Evolutionary conservation across 2,888 invertebrate genomes (phyloP), one percentile per base, ranked within the genome.

Genomic region (Halictus ligatus): DNA sequence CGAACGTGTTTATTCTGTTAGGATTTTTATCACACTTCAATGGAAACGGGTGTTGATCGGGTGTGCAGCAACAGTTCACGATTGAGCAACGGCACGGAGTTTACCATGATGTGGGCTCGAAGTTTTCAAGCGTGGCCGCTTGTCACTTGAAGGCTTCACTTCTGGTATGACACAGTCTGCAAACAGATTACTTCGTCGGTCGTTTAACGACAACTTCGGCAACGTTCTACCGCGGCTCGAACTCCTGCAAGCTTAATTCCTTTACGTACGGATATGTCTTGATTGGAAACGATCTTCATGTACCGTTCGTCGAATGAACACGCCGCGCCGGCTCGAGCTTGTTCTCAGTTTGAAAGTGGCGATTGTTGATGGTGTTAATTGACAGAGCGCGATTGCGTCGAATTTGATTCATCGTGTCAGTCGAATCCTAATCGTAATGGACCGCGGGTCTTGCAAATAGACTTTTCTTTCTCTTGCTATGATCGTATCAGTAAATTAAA

Each of bases 121-220:
- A 82, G 82, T 82, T 82, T 78, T 76, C 78, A 64, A 78, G 78
- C 60, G 69, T 74, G 54, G 60, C 40, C 75, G 48, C 74, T 82
- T 78, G 78, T 78, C 74, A 78, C 50, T 72, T 15, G 82, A 46
- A 69, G 43, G 78, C 54, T 74, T 78, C 82, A 48, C 73, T 60
- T 72, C 58, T 74, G 64, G 35, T 77, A 60, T 43, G 43, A 25
- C 35, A 48, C 64, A 69, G 75, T 60, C 75, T 54, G 46, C 69
- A 69, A 69, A 71, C 69, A 69, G 74, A 78, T 82, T 82, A 78
- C 82, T 82, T 81, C 48, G 74, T 48, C 78, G 82, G 75, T 78
- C 75, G 82, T 82, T 82, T 75, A 64, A 69, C 40, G 46, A 50
- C 18, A 82, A 78, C 75, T 78, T 74, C 48, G 46, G n/a, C 18